Base-by-base conservation (phyloP, 2,113 vertebrate genomes). In the Erpornis zantholeuca region DNA sequence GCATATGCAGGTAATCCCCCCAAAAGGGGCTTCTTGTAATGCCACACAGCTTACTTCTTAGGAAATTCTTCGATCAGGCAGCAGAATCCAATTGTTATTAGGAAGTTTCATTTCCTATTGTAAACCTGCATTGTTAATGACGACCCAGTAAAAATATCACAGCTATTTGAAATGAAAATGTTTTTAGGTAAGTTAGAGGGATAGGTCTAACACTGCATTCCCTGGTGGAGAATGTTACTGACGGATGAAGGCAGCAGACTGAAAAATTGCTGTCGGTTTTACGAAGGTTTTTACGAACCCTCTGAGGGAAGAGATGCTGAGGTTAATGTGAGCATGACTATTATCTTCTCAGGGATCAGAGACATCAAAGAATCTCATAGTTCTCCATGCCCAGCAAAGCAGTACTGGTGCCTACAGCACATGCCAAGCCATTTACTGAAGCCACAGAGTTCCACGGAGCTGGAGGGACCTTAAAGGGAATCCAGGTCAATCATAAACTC, bases 191-290 rank as follows among this genome's bases (percentile, higher is more conserved):
- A 96, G 94, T 96, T 56, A 59, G 83, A 90, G 84, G 88, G 86
- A 91, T 50, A 63, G 78, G 90, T 72, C 81, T 81, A 91, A 61
- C 12, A 2, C 40, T 20, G 57, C 94, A 65, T 76, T 95, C 84
- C 63, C 81, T 36, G 61, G 75, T 68, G 79, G 79, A 92, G 92
- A 86, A 90, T 2, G 4, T 71, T 94, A 59, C 89, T 85, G 95
- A 92, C 0, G 21, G 94, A 82, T 12, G 21, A 94, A 96, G 90
- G 36, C 35, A 92, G 72, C 63, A 92, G 96, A 96, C 94, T 90
- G 95, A 96, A 78, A 94, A 94, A 96, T 85, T 78, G 81, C 90
- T 94, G 92, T 75, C 33, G 47, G 69, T 92, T 94, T 96, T 90
- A 94, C 3, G 1, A 69, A 94, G 79, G 59, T n/a, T n/a, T n/a